phyloP scores from a whole-genome alignment of 2,113 vertebrate genomes.

The Prochilodus magdalenae region DNA sequence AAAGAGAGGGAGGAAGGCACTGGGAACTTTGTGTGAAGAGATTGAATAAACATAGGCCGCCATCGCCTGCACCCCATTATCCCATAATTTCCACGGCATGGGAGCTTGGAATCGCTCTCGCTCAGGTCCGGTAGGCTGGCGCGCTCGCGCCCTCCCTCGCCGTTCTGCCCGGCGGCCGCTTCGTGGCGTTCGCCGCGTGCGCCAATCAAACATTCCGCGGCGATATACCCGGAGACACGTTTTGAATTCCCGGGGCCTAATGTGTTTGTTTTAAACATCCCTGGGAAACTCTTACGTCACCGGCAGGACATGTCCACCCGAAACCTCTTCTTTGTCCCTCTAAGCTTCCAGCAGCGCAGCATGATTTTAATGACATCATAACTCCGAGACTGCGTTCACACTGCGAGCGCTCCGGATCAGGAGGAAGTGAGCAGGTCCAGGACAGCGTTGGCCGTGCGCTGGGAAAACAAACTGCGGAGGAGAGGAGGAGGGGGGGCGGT shows the following conservation, averaged over 20 bases:
- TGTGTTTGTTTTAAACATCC: constrained; percentile 98
- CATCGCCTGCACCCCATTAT: constrained; percentile 96
- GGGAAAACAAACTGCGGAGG: constrained; percentile 82
- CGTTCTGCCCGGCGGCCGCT: constrained; percentile 42
- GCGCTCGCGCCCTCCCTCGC: neutral
- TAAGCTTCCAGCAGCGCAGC: constrained; percentile 84
- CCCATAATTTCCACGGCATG: constrained; percentile 97
- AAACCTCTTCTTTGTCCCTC: constrained; percentile 79
- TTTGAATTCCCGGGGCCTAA: constrained; percentile 90
- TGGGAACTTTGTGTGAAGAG: constrained; percentile 95
- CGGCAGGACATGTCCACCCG: constrained; percentile 82
- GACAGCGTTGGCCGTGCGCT: constrained; percentile 74
- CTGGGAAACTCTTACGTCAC: constrained; percentile 93
- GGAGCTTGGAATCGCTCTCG: constrained; percentile 82
- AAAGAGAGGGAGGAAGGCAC: constrained; percentile 63
- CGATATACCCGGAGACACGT: constrained; percentile 87
- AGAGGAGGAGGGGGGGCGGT: constrained; percentile 40
- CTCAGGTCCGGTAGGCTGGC: neutral
- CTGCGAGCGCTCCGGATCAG: constrained; percentile 88
- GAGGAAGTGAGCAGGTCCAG: constrained; percentile 85
- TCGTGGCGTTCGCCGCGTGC: constrained; percentile 73
- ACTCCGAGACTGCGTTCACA: constrained; percentile 90
- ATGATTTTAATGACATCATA: constrained; percentile 93
- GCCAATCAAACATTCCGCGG: constrained; percentile 86
- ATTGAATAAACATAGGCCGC: constrained; percentile 96